phyloP scores from a whole-genome alignment of 2,888 invertebrate genomes.

The Tetragonisca angustula region DNA sequence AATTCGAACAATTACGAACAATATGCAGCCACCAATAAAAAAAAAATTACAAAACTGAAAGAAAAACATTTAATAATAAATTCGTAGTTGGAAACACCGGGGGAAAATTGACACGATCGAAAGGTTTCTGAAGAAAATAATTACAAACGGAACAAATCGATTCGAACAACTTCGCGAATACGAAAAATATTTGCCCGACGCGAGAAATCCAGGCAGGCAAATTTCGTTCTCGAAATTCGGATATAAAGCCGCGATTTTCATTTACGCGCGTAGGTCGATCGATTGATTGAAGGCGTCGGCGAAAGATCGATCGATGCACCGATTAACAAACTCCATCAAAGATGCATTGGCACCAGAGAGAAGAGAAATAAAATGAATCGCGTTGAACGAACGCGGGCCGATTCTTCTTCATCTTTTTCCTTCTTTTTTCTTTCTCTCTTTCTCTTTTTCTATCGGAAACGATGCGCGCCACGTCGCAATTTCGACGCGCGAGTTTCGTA shows the following conservation, averaged over 20 bases:
- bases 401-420: too few relatives aligned
- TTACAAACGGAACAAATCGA: background rate
- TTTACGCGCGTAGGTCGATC: background rate
- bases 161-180: background rate
- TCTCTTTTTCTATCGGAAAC: background rate
- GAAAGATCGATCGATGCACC: slow-evolving; percentile 1
- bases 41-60: too few relatives aligned
- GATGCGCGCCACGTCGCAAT: slow-evolving; percentile 15
- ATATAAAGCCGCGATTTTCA: background rate
- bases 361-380: slow-evolving; percentile 8
- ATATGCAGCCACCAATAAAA: background rate
- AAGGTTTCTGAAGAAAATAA: background rate
- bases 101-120: background rate
- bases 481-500: slow-evolving; percentile 15
- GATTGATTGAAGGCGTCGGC: slow-evolving; percentile 9
- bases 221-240: background rate
- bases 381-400: background rate
- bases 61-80: background rate
- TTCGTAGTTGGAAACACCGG: background rate
- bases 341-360: slow-evolving; percentile 14
- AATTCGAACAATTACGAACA: slow-evolving; percentile 7
- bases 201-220: background rate
- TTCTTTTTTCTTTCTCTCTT: too few relatives aligned
- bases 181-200: background rate
- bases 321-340: slow-evolving; percentile 24